These are phyloP conservation scores for Malurus elegans DNA, from an alignment of 2,113 vertebrate genomes.

Conservation along the genomic window DNA sequence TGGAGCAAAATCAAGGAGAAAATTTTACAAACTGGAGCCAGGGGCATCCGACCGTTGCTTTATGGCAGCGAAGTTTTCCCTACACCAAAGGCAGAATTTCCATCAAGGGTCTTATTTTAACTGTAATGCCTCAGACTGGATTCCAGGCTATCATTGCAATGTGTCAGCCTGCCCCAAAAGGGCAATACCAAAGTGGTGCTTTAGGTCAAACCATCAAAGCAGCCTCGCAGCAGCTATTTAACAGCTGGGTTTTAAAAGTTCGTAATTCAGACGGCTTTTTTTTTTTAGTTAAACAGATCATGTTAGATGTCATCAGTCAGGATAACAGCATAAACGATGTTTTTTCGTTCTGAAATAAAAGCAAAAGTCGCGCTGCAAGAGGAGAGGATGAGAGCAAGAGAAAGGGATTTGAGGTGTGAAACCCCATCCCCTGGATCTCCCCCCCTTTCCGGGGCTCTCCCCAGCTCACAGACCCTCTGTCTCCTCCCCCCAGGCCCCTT, in stretches of 20 bases:
- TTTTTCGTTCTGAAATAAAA: neutral
- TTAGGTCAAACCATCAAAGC: constrained; percentile 11
- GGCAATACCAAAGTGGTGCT: neutral
- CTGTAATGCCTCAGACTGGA: neutral
- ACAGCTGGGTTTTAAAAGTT: constrained; percentile 19
- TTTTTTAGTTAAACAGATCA: neutral
- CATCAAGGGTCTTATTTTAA: neutral
- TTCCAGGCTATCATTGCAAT: neutral
- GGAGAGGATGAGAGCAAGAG: neutral
- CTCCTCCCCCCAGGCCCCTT: neutral
- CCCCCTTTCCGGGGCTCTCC: neutral
- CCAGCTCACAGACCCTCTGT: neutral
- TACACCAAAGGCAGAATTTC: neutral
- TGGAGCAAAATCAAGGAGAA: constrained; percentile 49
- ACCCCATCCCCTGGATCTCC: neutral
- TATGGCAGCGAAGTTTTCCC: neutral
- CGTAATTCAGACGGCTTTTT: fast-evolving
- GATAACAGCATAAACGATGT: neutral
- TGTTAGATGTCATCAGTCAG: neutral
- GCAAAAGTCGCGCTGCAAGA: neutral
- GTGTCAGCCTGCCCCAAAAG: neutral
- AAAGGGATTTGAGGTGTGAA: neutral
- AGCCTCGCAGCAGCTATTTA: neutral
- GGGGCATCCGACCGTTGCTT: neutral
- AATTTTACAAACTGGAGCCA: constrained; percentile 27